These are phyloP conservation scores for Trialeurodes vaporariorum DNA, from an alignment of 1,140 invertebrate species.

Conservation along the genomic window DNA sequence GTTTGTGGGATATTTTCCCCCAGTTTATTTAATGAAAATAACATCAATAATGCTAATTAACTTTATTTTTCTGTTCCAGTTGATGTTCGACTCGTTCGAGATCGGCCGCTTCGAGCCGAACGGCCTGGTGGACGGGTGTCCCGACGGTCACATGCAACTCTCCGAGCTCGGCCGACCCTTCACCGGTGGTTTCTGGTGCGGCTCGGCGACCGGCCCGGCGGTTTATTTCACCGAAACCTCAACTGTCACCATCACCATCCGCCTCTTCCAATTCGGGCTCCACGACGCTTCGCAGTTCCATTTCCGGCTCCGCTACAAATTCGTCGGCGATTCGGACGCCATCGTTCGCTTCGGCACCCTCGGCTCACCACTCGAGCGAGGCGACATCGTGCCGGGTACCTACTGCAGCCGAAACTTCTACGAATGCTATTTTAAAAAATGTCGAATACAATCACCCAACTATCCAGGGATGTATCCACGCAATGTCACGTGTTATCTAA, in stretches of 20 bases:
- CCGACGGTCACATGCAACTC: constrained; percentile 72
- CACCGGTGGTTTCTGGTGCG: constrained; percentile 74
- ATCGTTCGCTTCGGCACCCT: constrained; percentile 61
- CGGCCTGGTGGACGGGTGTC: constrained; percentile 49
- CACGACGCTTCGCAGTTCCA: constrained; percentile 48
- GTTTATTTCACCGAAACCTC: constrained; percentile 77
- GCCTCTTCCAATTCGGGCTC: constrained; percentile 50
- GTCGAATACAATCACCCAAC: constrained; percentile 75
- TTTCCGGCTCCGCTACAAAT: constrained; percentile 64
- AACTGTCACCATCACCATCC: constrained; percentile 62
- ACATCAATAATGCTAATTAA: too few species aligned
- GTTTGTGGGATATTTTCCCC: too few species aligned
- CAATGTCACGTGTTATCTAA: constrained; percentile 74
- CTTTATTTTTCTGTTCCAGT: constrained; percentile 42
- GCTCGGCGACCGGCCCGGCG: constrained; percentile 53
- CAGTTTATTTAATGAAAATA: too few species aligned
- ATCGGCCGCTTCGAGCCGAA: constrained; percentile 55
- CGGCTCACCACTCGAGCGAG: constrained; percentile 56
- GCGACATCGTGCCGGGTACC: constrained; percentile 63
- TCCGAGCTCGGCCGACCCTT: constrained; percentile 68
- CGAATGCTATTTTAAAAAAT: constrained; percentile 70
- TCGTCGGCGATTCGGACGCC: constrained; percentile 57
- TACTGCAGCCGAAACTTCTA: constrained; percentile 79
- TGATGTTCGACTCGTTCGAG: constrained; percentile 72
- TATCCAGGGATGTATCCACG: constrained; percentile 83